Base-by-base conservation (phyloP, 2,797 vertebrate species). In the Trachurus trachurus region DNA sequence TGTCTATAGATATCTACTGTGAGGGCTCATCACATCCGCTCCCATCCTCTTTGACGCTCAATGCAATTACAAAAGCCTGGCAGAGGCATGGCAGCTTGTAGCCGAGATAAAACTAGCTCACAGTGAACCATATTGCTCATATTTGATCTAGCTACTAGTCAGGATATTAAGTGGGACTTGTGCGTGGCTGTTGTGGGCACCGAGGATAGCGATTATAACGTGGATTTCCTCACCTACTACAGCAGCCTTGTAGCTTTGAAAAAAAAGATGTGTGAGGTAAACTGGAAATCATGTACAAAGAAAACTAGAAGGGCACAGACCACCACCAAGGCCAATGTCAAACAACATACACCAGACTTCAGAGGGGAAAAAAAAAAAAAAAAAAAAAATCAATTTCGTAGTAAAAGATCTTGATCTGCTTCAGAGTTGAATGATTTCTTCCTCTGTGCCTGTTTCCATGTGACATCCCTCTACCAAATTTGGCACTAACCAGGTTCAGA, bases 11-110 rank as follows among this genome's bases (percentile, higher is more conserved):
- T 83, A 71, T 90, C 82, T 81, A 87, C 84, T 81, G 88, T 80
- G 84, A 90, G 83, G 87, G 80, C 84, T 74, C 76, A 77, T 42
- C 45, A 15, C 16, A 5, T 86, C 84, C 84, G 6, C 15, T 86
- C 84, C 84, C 88, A 71, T 85, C 88, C 79, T 74, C 87, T 87
- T 86, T 79, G 90, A 92, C 91, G 78, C 85, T 74, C 78, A 31
- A 47, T 77, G 80, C 89, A 92, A 94, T 94, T 94, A 93, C 89
- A 92, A 80, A 77, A 70, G 53, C 67, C 82, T 81, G 84, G 73
- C 85, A 73, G 82, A 75, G 84, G 58, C 76, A 57, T 21, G 86
- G 84, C 84, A 83, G 86, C 77, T 66, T 65, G 83, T 66, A 66
- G 75, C 76, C 9, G 54, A 82, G 85, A 88, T 85, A 74, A 90